Percentiles rank a stretch among this genome's conserved stretches.
Evolutionary conservation across 2,113 vertebrate species (phyloP).

Genomic region (Erythrolamprus reginae): DNA sequence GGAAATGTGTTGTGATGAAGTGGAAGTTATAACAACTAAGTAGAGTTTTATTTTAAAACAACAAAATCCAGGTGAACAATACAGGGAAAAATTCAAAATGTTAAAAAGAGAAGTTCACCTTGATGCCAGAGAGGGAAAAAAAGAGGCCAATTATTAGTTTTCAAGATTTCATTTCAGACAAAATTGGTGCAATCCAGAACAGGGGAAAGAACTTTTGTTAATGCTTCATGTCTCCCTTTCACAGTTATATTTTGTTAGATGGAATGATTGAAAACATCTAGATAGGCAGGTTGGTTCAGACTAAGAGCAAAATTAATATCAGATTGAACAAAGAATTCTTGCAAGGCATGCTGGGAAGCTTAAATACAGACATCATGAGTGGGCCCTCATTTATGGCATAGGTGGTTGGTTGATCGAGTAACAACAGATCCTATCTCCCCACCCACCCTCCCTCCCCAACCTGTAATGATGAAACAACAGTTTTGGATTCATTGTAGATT

Average conservation of each 20-base stretch:
- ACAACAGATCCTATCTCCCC: not conserved
- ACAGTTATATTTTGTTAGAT: not conserved
- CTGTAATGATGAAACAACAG: not conserved
- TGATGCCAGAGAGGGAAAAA: not conserved
- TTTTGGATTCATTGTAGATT: not conserved
- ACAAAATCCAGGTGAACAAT: not conserved
- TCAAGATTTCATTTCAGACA: not conserved
- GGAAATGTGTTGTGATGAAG: not conserved
- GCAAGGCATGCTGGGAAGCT: not conserved
- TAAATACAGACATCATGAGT: not conserved
- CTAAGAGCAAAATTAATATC: not conserved
- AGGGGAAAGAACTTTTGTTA: not conserved
- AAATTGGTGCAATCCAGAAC: not conserved
- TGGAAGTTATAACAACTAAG: not conserved
- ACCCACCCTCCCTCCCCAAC: no score
- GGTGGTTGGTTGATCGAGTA: not conserved
- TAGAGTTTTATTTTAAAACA: not conserved
- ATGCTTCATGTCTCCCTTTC: not conserved
- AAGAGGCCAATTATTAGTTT: not conserved
- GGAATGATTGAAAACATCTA: not conserved
- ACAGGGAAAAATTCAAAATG: not conserved
- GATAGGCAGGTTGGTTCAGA: not conserved
- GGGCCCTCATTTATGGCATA: not conserved
- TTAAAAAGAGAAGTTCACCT: not conserved
- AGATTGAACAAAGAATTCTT: not conserved